Evolutionary conservation across 2,888 invertebrate species (phyloP).

Genomic region (Polydrusus tereticollis): DNA sequence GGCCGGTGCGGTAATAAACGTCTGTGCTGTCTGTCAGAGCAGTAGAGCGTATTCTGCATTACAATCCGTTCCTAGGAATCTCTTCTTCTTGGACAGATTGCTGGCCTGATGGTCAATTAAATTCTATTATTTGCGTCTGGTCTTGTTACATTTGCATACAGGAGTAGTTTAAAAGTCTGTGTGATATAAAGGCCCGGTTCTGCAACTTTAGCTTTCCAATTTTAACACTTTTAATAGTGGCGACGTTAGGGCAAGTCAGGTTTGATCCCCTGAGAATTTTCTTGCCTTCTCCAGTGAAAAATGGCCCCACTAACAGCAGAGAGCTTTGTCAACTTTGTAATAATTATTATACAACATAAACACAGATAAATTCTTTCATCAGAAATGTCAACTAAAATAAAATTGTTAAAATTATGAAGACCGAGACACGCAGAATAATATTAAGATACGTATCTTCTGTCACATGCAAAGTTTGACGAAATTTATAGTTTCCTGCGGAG

Average conservation of each 20-base stretch:
- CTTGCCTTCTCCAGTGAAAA: too few relatives aligned
- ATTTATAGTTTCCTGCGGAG: conserved; percentile 28
- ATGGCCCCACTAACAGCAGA: too few relatives aligned
- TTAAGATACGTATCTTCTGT: neutral
- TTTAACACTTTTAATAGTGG: too few relatives aligned
- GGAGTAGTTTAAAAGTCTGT: neutral
- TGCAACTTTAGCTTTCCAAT: too few relatives aligned
- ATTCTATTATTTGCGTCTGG: conserved; percentile 29
- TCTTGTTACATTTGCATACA: conserved; percentile 25
- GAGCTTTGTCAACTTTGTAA: too few relatives aligned
- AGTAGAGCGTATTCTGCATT: conserved; percentile 36
- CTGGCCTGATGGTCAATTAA: conserved; percentile 34
- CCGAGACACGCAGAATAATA: neutral
- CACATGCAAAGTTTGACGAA: conserved; percentile 23
- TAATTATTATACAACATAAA: too few relatives aligned
- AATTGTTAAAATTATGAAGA: too few relatives aligned
- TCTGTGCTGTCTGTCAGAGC: conserved; percentile 32
- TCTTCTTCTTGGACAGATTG: conserved; percentile 38
- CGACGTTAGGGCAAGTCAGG: too few relatives aligned
- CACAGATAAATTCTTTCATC: too few relatives aligned
- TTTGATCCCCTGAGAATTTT: too few relatives aligned
- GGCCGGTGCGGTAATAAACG: conserved; percentile 34
- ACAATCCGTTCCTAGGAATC: conserved; percentile 37
- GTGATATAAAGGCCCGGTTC: neutral
- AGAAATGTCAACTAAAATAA: too few relatives aligned